phyloP scores from a whole-genome alignment of 2,797 vertebrate species.

The Siniperca undulata region DNA sequence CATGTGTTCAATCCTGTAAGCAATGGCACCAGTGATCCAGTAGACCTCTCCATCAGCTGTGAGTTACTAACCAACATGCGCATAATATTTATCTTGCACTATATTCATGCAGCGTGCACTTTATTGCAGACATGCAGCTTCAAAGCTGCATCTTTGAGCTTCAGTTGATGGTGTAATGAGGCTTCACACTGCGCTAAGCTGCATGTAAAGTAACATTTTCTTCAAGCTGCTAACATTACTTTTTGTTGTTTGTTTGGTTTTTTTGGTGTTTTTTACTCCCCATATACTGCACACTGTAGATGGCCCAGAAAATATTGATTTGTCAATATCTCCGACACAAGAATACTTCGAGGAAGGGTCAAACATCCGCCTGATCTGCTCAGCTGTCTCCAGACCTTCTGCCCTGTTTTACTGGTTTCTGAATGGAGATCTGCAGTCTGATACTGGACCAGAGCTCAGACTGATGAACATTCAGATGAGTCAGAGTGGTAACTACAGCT shows the following conservation, averaged over 20 bases:
- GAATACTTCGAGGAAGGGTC: conserved; percentile 40
- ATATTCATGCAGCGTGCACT: background rate
- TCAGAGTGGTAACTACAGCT: conserved; percentile 76
- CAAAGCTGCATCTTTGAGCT: too few relatives aligned
- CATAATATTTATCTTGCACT: too few relatives aligned
- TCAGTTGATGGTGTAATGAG: background rate
- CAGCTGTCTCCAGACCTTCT: conserved; percentile 61
- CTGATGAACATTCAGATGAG: conserved; percentile 46
- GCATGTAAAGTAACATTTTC: background rate
- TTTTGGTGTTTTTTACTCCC: too few relatives aligned
- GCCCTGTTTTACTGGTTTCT: conserved; percentile 66
- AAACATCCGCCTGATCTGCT: conserved; percentile 61
- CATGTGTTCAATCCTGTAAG: conserved; percentile 60
- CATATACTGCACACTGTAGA: conserved; percentile 23
- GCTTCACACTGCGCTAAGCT: background rate
- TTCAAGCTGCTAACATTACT: background rate
- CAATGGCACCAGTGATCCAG: conserved; percentile 12
- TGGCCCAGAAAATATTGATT: conserved; percentile 58
- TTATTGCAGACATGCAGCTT: background rate
- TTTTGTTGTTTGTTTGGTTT: background rate
- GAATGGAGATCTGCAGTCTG: conserved; percentile 22
- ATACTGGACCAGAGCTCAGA: conserved; percentile 43
- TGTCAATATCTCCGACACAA: conserved; percentile 3
- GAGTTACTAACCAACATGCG: conserved; percentile 43
- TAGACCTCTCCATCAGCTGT: conserved; percentile 70